Conservation (phyloP, 2,113 vertebrate species). For the Xiphophorus hellerii region DNA sequence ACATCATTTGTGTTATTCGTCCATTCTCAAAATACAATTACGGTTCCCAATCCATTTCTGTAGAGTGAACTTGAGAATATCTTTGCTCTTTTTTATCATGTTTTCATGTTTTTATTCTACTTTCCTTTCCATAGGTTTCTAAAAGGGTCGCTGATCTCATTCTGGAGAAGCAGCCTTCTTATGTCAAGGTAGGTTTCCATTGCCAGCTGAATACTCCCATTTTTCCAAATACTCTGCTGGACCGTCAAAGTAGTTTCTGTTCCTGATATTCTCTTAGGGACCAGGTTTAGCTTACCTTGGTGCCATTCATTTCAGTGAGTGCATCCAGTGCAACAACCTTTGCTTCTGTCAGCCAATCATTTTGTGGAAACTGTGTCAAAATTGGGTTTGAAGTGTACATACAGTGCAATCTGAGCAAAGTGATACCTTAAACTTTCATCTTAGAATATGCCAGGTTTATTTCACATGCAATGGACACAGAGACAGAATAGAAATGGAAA, state of each 20-base stretch:
- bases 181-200: conserved; percentile 91
- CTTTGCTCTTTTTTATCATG: not conserved
- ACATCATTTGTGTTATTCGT: conserved; percentile 30
- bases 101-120: not conserved
- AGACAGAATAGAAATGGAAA: too few species aligned
- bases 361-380: not conserved
- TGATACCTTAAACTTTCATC: not conserved
- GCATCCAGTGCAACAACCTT: not conserved
- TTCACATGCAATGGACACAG: too few species aligned
- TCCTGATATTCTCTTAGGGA: not conserved
- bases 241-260: not conserved
- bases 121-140: conserved; percentile 85
- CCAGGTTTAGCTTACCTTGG: not conserved
- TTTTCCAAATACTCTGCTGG: not conserved
- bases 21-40: conserved; percentile 24
- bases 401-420: not conserved
- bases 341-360: not conserved
- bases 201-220: not conserved
- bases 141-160: conserved; percentile 98
- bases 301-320: not conserved
- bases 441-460: not conserved
- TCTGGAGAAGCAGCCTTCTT: conserved; percentile 97
- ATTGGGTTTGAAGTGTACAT: not conserved
- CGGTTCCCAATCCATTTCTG: conserved; percentile 15
- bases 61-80: conserved; percentile 26